Evolutionary conservation across 2,797 vertebrate species (phyloP).

Genomic region (Spinus olivaceus): DNA sequence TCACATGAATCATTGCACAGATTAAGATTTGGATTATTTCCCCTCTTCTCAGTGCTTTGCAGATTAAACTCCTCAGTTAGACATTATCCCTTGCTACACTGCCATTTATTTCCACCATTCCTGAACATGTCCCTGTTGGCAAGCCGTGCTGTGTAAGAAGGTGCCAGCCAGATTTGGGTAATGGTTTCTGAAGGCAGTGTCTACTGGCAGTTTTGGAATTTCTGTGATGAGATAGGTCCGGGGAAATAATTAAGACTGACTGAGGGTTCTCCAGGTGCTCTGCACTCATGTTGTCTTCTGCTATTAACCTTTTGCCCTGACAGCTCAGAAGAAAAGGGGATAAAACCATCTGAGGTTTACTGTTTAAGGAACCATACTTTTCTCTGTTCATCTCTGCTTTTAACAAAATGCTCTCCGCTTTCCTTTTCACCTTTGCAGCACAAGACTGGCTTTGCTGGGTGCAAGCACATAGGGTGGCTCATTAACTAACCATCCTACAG

Average conservation of each 20-base stretch:
- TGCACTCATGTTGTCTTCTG: background rate
- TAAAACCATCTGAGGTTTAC: background rate
- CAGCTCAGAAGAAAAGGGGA: background rate
- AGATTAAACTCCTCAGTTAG: background rate
- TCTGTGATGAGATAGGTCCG: background rate
- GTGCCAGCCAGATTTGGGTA: background rate
- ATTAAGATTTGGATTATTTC: background rate
- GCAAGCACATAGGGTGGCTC: fast-evolving
- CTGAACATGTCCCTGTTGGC: background rate
- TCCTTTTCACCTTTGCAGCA: background rate
- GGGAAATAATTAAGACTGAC: background rate
- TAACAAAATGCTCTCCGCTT: background rate
- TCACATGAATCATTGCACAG: background rate
- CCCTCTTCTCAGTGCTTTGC: background rate
- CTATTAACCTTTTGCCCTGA: background rate
- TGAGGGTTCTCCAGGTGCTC: background rate
- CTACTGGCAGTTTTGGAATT: background rate
- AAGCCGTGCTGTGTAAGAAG: background rate
- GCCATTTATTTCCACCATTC: background rate
- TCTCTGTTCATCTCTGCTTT: background rate
- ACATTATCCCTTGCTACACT: background rate
- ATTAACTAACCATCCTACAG: background rate
- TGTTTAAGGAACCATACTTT: background rate
- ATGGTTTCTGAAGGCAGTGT: background rate
- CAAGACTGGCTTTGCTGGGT: background rate